Evolutionary conservation across 1,140 invertebrate genomes (phyloP), one percentile per base, ranked within the genome.

Genomic region (Drosophila kanapiae): DNA sequence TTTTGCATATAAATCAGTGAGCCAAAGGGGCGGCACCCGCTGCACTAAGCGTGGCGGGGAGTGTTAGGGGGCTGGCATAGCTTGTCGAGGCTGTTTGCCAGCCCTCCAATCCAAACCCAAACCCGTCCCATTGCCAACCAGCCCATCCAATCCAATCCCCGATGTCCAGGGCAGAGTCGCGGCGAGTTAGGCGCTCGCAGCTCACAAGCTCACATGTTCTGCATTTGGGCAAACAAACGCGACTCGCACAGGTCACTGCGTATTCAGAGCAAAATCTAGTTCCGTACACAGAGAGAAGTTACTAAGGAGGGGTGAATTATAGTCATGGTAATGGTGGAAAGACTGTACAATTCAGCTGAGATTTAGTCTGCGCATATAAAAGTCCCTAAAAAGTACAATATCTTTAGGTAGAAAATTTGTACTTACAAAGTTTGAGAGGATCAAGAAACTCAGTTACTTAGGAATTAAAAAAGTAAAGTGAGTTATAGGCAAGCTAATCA

Each of bases 1-100:
- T 88, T 87, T 87, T 87, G 84, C 83, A 87, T 87, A 87, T 87
- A 87, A 87, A 87, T 87, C 85, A 84, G 80, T 70, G 71, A 77
- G 35, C 40, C 53, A 35, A 57, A 42, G 29, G 74, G 54, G 53
- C 40, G 47, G 43, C 35, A 16, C 43, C 51, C 38, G 6, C 35
- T 45, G 61, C 45, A 56, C 23, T 33, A 33, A 42, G 3, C 40
- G 18, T 33, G 5, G 11, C 4, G n/a, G 27, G 31, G 31, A 23
- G 31, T 48, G 72, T 38, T 37, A 14, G 56, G 18, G 45, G 16
- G 63, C 4, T n/a, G 42, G 45, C 14, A 23, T 23, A n/a, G 33
- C 6, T 40, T 37, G 59, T 18, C 43, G 38, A 57, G 62, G 62
- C 54, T 60, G 42, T 59, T 65, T 58, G 54, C 54, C 63, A n/a